Percentiles rank a stretch among this genome's conserved stretches.
phyloP scores from a whole-genome alignment of 2,797 vertebrate genomes.

The Eulemur coronatus region DNA sequence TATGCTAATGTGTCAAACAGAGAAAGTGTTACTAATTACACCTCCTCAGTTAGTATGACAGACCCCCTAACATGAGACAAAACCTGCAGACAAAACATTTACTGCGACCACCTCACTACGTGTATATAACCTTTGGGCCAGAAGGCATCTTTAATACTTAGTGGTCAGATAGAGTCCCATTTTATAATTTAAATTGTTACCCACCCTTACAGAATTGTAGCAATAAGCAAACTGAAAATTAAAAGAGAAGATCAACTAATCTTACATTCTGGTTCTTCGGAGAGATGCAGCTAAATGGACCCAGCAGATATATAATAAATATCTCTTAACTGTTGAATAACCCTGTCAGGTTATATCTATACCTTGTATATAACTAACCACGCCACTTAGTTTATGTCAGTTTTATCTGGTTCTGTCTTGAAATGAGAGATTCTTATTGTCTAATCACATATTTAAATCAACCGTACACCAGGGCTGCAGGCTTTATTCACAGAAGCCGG shows the following conservation, averaged over 20 bases:
- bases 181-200: neutral
- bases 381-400: neutral
- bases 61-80: neutral
- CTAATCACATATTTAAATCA: neutral
- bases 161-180: neutral
- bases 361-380: neutral
- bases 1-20: neutral
- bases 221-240: neutral
- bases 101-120: neutral
- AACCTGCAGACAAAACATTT: neutral
- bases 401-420: conserved; percentile 36
- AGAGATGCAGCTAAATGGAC: neutral
- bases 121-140: neutral
- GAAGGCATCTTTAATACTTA: neutral
- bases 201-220: neutral
- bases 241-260: neutral
- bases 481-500: neutral
- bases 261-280: neutral
- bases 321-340: neutral
- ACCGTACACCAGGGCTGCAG: neutral
- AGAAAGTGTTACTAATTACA: neutral
- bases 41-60: neutral
- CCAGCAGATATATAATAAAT: neutral
- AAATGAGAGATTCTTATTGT: conserved; percentile 8
- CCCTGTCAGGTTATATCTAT: neutral